Conservation (phyloP, 2,888 invertebrate genomes). For the Gastracanthus pulcherrimus region DNA sequence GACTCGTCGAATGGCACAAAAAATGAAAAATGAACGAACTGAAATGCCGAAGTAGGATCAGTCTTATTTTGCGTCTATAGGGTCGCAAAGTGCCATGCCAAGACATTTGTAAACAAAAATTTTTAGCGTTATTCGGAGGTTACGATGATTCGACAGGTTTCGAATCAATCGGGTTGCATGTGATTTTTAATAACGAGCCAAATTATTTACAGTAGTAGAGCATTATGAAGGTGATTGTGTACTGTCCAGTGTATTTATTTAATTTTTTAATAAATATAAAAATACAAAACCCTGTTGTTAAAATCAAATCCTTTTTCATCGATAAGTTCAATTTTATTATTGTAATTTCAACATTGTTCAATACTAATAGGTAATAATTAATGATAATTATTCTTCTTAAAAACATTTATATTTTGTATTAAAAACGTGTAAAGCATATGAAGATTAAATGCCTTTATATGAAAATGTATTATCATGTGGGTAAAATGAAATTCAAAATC, state of each 20-base stretch:
- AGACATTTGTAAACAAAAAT: neutral
- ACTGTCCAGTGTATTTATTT: constrained; percentile 46
- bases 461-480: constrained; percentile 16
- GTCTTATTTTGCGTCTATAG: neutral
- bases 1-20: constrained; percentile 36
- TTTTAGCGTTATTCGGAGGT: neutral
- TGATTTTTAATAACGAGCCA: constrained; percentile 38
- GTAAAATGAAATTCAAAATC: neutral
- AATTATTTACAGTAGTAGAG: constrained; percentile 33
- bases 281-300: neutral
- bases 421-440: too few species aligned
- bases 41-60: constrained; percentile 25
- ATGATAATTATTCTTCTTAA: too few species aligned
- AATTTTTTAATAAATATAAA: constrained; percentile 41
- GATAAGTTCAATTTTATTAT: neutral
- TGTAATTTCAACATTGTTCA: neutral
- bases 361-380: too few species aligned
- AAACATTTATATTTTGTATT: too few species aligned
- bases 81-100: neutral
- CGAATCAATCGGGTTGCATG: constrained; percentile 35
- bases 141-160: constrained; percentile 41
- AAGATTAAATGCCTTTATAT: too few species aligned
- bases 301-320: neutral
- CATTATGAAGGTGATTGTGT: constrained; percentile 48
- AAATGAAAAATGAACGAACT: constrained; percentile 51